Evolutionary conservation across 2,113 vertebrate species (phyloP), one percentile per base, ranked within the genome.

Genomic region (Daphoenositta chrysoptera): DNA sequence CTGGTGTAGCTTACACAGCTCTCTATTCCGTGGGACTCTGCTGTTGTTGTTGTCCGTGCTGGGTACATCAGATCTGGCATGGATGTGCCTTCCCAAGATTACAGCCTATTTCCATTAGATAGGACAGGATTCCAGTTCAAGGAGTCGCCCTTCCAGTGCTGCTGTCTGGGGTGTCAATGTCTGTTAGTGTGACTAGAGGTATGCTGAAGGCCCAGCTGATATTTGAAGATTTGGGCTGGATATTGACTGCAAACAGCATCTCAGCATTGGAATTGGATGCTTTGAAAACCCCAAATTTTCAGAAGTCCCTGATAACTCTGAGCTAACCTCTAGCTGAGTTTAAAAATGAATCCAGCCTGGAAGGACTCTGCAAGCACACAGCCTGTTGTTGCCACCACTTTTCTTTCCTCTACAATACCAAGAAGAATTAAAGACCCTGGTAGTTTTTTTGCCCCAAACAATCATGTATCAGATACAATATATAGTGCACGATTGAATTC

Each of bases 221-320:
- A 40, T 61, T 47, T 61, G 66, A 51, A 88, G 82, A 33, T 33
- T 86, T n/a, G 20, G 10, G 5, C 64, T 64, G 53, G 56, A 35
- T 92, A 31, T 78, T 93, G 82, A 42, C 64, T 77, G 83, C 64
- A 66, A 92, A 51, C 47, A 51, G 31, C 83, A 71, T 58, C 85
- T 93, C 76, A 86, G 18, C 4, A 1, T 68, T 48, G 47, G 80
- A 77, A 68, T 44, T 81, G 44, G 22, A 60, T 2, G 3, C 69
- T 71, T 48, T 94, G 96, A 90, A 96, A 94, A 60, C 90, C 76
- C 42, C 40, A 78, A 53, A 89, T 96, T 94, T 95, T 90, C 88
- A 69, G 37, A 84, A 93, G 53, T 82, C 69, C 56, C 53, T 48
- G 51, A 44, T 0, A 1, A 60, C 30, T 61, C 60, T 75, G 47